These are phyloP conservation scores for Rallus limicola DNA, from an alignment of 2,113 vertebrate genomes.

Conservation along the genomic window DNA sequence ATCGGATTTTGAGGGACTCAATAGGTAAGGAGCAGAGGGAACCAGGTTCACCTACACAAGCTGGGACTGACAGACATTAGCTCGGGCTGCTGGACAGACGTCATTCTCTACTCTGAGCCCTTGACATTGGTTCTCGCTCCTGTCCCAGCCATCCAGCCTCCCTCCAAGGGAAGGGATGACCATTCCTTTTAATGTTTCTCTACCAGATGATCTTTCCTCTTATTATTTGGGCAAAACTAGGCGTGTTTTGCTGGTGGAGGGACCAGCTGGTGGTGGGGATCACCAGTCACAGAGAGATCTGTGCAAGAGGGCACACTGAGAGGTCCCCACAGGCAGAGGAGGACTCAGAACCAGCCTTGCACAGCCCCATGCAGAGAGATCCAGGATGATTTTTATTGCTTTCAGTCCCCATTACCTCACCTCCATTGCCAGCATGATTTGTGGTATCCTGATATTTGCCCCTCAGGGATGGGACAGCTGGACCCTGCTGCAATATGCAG, in stretches of 20 bases:
- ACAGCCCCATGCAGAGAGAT: not conserved
- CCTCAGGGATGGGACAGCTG: not conserved
- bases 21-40: constrained; percentile 48
- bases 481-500: rapidly evolving
- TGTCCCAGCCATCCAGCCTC: not conserved
- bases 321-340: not conserved
- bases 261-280: not conserved
- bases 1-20: constrained; percentile 61
- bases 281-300: not conserved
- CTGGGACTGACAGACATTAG: not conserved
- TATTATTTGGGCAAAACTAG: not conserved
- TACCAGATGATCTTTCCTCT: not conserved
- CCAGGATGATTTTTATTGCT: not conserved
- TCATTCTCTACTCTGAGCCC: not conserved
- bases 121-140: not conserved
- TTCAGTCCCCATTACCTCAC: not conserved
- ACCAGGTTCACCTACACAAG: not conserved
- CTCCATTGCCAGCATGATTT: not conserved
- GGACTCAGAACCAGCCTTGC: not conserved
- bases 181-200: not conserved
- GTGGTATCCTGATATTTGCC: not conserved
- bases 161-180: not conserved
- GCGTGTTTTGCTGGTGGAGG: not conserved
- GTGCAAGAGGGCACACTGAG: not conserved
- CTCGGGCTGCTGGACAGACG: not conserved